Percentiles rank a stretch among this genome's conserved stretches.
These are phyloP conservation scores for Trichosurus vulpecula DNA, from an alignment of 2,797 vertebrate genomes.

Conservation along the genomic window DNA sequence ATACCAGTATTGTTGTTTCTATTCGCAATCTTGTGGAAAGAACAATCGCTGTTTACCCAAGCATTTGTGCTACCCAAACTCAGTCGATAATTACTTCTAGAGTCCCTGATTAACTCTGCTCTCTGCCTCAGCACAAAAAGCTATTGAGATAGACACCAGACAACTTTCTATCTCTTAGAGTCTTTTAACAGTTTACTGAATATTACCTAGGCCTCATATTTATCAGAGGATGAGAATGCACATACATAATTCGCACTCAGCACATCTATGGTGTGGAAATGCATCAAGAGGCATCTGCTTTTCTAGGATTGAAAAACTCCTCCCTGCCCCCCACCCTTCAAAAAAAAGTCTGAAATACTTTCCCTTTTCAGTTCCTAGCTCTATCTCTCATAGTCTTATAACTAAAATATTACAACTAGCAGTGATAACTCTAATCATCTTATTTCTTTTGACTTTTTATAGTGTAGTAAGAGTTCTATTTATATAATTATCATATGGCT, in stretches of 20 bases:
- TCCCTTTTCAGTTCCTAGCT: conserved; percentile 8
- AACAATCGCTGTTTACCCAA: conserved; percentile 93
- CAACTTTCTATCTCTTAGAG: conserved; percentile 72
- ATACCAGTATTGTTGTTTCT: conserved; percentile 91
- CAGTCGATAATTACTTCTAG: conserved; percentile 87
- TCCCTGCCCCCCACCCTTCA: not conserved
- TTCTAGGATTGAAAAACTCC: conserved; percentile 46
- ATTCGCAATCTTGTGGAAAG: conserved; percentile 86
- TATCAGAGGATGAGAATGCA: conserved; percentile 70
- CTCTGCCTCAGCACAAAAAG: conserved; percentile 84
- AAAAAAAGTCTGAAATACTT: conserved; percentile 42
- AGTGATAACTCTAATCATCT: conserved; percentile 79
- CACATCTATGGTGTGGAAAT: conserved; percentile 62
- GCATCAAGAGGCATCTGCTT: conserved; percentile 55
- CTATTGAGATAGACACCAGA: conserved; percentile 82
- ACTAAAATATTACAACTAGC: conserved; percentile 80
- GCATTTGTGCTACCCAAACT: conserved; percentile 86
- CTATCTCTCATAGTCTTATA: conserved; percentile 46
- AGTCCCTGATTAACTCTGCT: conserved; percentile 90
- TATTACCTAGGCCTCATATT: conserved; percentile 69
- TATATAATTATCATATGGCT: conserved; percentile 51
- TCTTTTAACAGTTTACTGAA: conserved; percentile 76
- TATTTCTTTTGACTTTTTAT: conserved; percentile 65
- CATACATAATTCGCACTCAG: conserved; percentile 77
- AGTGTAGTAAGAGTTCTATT: conserved; percentile 44